A percentile compares a stretch with the other conserved stretches of the same genome.
Conservation (phyloP, 2,888 invertebrate genomes). For the Cantharis flavilabris region DNA sequence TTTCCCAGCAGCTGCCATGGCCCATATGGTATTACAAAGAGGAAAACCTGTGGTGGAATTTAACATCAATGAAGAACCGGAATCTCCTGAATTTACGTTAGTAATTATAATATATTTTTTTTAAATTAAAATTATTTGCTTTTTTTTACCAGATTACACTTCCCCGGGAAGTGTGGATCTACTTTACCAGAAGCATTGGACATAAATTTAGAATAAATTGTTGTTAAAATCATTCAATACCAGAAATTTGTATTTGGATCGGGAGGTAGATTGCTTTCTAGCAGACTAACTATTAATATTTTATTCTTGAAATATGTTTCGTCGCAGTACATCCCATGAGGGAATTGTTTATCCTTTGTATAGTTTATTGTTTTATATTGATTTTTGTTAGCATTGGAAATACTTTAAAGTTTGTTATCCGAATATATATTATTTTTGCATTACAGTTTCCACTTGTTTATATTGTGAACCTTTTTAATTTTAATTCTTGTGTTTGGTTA, state of each 20-base stretch:
- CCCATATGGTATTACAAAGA: constrained; percentile 72
- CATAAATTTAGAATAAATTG: neutral
- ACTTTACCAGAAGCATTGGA: constrained; percentile 50
- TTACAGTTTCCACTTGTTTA: too few species aligned
- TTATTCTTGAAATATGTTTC: neutral
- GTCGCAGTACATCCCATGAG: neutral
- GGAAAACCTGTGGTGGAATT: constrained; percentile 79
- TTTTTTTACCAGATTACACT: constrained; percentile 45
- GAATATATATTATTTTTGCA: too few species aligned
- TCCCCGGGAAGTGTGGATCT: constrained; percentile 49
- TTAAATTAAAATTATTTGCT: neutral
- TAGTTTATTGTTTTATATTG: neutral
- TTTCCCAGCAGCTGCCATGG: constrained; percentile 88
- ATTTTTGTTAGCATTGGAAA: too few species aligned
- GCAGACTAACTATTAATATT: neutral
- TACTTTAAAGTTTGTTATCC: too few species aligned
- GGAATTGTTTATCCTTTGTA: neutral
- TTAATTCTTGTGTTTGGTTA: too few species aligned
- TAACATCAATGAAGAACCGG: constrained; percentile 56
- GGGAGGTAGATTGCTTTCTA: neutral
- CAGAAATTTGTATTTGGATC: neutral
- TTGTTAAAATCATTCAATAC: neutral
- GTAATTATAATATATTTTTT: neutral
- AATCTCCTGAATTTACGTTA: constrained; percentile 42
- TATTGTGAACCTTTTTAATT: too few species aligned